Conservation (phyloP, 2,888 invertebrate genomes). For the Taphrorychus bicolor region DNA sequence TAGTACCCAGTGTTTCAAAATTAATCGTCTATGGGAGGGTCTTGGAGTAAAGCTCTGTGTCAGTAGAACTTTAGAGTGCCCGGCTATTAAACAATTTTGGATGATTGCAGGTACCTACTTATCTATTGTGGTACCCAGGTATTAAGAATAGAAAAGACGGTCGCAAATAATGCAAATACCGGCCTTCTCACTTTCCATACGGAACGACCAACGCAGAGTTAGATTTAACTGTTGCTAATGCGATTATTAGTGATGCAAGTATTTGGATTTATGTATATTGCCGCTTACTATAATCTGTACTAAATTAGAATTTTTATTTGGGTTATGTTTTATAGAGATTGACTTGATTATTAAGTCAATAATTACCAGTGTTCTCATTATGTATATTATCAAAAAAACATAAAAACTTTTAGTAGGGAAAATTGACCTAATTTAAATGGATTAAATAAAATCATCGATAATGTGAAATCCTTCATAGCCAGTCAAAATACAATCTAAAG, state of each 20-base stretch:
- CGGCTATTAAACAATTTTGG: neutral
- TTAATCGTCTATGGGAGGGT: conserved; percentile 37
- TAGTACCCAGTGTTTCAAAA: conserved; percentile 42
- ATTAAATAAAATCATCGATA: no score
- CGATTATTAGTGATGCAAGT: no score
- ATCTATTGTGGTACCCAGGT: conserved; percentile 10
- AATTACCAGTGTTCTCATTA: no score
- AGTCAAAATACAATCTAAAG: no score
- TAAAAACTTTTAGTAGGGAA: no score
- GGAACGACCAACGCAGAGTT: neutral
- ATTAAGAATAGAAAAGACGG: neutral
- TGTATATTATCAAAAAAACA: no score
- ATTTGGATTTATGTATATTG: conserved; percentile 13
- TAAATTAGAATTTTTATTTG: no score
- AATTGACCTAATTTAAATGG: no score
- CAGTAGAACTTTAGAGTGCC: neutral
- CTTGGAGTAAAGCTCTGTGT: conserved; percentile 5
- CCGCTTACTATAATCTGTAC: neutral
- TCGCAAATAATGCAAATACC: neutral
- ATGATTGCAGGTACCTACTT: neutral
- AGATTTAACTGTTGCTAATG: neutral
- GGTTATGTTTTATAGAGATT: no score
- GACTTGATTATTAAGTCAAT: no score
- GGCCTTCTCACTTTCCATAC: no score
- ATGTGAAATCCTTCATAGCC: no score